These are phyloP conservation scores for Capreolus pygargus DNA, from an alignment of 2,113 vertebrate species.

Conservation along the genomic window DNA sequence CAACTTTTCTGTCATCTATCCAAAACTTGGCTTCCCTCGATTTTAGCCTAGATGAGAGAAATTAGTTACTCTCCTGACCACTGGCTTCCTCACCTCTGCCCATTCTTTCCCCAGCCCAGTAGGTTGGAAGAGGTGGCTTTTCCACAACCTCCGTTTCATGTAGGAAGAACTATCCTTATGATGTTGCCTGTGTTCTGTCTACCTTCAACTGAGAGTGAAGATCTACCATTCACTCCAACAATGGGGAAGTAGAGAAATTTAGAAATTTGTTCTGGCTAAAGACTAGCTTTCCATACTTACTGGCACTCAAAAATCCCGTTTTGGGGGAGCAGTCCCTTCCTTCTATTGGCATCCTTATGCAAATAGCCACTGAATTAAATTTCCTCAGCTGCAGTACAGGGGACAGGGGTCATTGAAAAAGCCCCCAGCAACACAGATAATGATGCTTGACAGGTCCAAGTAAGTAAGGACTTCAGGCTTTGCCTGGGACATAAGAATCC, in stretches of 20 bases:
- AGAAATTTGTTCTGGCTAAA: neutral
- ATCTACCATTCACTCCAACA: neutral
- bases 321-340: neutral
- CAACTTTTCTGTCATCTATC: neutral
- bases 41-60: neutral
- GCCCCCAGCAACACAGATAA: neutral
- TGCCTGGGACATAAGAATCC: neutral
- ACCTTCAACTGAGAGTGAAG: neutral
- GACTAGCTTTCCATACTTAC: neutral
- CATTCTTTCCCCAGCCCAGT: neutral
- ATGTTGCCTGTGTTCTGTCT: neutral
- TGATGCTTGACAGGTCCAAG: neutral
- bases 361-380: neutral
- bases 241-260: neutral
- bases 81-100: neutral
- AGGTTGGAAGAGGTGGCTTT: neutral
- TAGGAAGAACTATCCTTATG: neutral
- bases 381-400: neutral
- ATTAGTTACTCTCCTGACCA: neutral
- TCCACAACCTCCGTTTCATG: neutral
- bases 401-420: neutral
- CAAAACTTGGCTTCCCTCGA: neutral
- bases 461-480: neutral
- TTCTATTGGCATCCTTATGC: neutral
- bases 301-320: neutral